phyloP scores from a whole-genome alignment of 2,113 vertebrate species.

The Cisticola juncidis region DNA sequence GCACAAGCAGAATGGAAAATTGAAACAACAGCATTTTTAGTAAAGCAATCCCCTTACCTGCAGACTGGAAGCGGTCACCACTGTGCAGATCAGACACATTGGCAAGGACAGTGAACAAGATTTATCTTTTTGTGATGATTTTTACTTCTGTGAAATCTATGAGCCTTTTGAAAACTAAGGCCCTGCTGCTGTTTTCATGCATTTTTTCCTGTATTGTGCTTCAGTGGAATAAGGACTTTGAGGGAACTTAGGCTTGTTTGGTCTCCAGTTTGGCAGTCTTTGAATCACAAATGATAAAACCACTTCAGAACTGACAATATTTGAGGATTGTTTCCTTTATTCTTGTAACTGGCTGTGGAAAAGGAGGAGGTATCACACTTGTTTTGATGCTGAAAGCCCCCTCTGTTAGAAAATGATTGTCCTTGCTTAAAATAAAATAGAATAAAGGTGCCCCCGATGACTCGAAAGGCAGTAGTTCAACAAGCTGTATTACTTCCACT shows the following conservation, averaged over 20 bases:
- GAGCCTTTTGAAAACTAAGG: background rate
- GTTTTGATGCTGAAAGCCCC: background rate
- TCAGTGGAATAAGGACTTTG: background rate
- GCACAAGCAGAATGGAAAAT: background rate
- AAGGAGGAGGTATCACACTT: background rate
- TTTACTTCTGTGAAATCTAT: background rate
- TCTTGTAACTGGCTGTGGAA: background rate
- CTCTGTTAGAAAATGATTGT: background rate
- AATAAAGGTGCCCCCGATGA: background rate
- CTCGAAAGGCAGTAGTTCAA: slow-evolving; percentile 16
- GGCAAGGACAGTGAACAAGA: background rate
- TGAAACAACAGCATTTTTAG: background rate
- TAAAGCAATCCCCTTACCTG: background rate
- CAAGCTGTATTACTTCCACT: slow-evolving; percentile 28
- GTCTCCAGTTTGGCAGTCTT: background rate
- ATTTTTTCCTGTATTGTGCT: background rate
- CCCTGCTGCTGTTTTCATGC: background rate
- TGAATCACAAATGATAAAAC: background rate
- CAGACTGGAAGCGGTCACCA: background rate
- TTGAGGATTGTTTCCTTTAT: background rate
- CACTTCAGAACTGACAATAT: background rate
- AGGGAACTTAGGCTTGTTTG: background rate
- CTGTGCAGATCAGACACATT: background rate
- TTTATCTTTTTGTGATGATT: background rate
- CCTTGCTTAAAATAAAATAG: background rate